These are phyloP conservation scores for Rhorus exstirpatorius DNA, from an alignment of 2,888 invertebrate species.

Conservation along the genomic window DNA sequence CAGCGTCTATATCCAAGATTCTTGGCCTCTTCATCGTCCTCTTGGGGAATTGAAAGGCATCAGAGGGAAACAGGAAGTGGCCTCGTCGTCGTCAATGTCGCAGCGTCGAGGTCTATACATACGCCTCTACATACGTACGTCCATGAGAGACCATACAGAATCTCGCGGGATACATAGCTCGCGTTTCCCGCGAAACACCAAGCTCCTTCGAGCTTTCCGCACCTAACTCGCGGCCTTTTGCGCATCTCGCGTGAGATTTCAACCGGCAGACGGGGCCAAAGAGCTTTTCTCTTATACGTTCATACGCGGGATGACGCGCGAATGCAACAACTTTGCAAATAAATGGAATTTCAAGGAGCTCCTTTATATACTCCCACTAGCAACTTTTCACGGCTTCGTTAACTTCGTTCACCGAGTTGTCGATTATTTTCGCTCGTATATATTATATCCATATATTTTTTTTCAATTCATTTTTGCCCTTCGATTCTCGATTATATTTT, in stretches of 20 bases:
- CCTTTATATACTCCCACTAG: slow-evolving; percentile 33
- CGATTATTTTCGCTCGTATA: slow-evolving; percentile 17
- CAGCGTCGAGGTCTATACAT: slow-evolving; percentile 20
- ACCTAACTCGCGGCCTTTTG: slow-evolving; percentile 50
- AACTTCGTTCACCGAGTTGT: slow-evolving; percentile 34
- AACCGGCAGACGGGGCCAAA: slow-evolving; percentile 41
- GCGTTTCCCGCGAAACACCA: slow-evolving; percentile 17
- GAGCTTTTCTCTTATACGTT: slow-evolving; percentile 55
- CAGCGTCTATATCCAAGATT: slow-evolving; percentile 21
- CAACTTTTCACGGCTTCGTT: slow-evolving; percentile 40
- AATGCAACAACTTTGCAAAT: slow-evolving; percentile 45
- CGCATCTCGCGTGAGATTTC: slow-evolving; percentile 49
- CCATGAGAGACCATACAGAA: no score
- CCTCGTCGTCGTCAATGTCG: slow-evolving; percentile 6
- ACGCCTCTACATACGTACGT: no score
- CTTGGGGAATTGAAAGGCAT: slow-evolving; percentile 64
- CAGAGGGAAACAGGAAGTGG: slow-evolving; percentile 57
- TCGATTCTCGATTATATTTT: neutral
- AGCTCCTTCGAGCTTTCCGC: slow-evolving; percentile 49
- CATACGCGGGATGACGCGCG: slow-evolving; percentile 30
- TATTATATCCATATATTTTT: neutral
- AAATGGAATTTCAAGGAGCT: slow-evolving; percentile 59
- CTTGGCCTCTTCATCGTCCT: slow-evolving; percentile 51
- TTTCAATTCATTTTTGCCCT: no score
- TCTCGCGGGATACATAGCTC: slow-evolving; percentile 40